Evolutionary conservation across 2,797 vertebrate genomes (phyloP), one percentile per base, ranked within the genome.

Genomic region (Characodon lateralis): DNA sequence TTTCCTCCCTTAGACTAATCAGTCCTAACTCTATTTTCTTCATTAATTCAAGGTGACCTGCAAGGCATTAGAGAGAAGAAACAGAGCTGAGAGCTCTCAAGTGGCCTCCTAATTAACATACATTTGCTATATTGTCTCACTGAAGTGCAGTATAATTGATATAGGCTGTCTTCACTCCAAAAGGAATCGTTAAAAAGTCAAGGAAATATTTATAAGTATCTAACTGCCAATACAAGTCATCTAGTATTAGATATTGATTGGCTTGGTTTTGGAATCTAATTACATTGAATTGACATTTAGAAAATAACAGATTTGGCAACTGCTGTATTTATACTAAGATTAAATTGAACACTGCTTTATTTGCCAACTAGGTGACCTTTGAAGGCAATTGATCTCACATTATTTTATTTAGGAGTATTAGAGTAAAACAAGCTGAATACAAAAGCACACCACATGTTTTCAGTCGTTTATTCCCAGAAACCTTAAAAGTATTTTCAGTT

Each of bases 1-100:
- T 78, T 81, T 87, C 71, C 79, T 85, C 61, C 68, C 78, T 84
- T 24, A 43, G 74, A 91, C 81, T 82, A 87, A 88, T 77, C 78
- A 74, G 66, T 24, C 46, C 68, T 70, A 76, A 81, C 72, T 82
- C 66, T 86, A 87, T 88, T 91, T 89, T 81, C 79, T 81, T 76
- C 78, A 81, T 89, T 89, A 86, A 86, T 87, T 91, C 91, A 92
- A 92, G 89, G 90, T 92, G 90, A 91, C 86, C 73, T 63, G 85
- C 61, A 79, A 83, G 77, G 73, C 72, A 76, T 83, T 82, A 78
- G 68, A 74, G 78, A 72, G 71, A 65, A 46, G 56, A 86, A 77
- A 84, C 14, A 39, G 72, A 85, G 72, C 83, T 69, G 59, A 83
- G 41, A 51, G 66, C 73, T 84, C n/a, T 79, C 66, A 82, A 88